Base-by-base conservation (phyloP, 1,140 invertebrate species). In the Aphis craccivora region DNA sequence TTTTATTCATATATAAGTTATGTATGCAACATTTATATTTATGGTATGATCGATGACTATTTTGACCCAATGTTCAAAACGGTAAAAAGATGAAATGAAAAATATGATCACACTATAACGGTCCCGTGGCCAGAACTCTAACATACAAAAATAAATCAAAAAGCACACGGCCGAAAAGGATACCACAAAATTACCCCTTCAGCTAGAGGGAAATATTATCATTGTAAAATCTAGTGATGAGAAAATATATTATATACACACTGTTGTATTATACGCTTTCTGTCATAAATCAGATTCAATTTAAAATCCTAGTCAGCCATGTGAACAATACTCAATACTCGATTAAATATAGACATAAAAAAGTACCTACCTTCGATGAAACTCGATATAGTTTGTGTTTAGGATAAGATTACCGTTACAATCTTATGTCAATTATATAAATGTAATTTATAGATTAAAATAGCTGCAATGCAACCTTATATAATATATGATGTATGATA, bases 21-120 rank as follows among this genome's bases (percentile, higher is more conserved):
- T n/a, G n/a, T 76, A 76, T 76, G 60, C 60, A 76, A 76, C 60
- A n/a, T 76, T 76, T 76, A 76, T 76, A 76, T 76, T n/a, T 76
- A 76, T 76, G 30, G 14, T n/a, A 76, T 76, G 60, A 76, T 76
- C 60, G 60, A 76, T 76, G 60, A 35, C 60, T 76, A n/a, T 76
- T 76, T n/a, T n/a, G 30, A 76, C 60, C 60, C 60, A 76, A 76
- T 76, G 60, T 76, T 76, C 5, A 76, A n/a, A 76, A 76, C 60
- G 30, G 60, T 76, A n/a, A 76, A 76, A 76, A n/a, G 60, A 76
- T 76, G 60, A 76, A 14, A 76, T 76, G n/a, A 76, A n/a, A 76
- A 76, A 76, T 76, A 76, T 76, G 60, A 76, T 76, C 60, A 76
- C n/a, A n/a, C 60, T n/a, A n/a, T 76, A n/a, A 76, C 14, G 60